These are phyloP conservation scores for Popillia japonica DNA, from an alignment of 1,140 invertebrate genomes.

Conservation along the genomic window DNA sequence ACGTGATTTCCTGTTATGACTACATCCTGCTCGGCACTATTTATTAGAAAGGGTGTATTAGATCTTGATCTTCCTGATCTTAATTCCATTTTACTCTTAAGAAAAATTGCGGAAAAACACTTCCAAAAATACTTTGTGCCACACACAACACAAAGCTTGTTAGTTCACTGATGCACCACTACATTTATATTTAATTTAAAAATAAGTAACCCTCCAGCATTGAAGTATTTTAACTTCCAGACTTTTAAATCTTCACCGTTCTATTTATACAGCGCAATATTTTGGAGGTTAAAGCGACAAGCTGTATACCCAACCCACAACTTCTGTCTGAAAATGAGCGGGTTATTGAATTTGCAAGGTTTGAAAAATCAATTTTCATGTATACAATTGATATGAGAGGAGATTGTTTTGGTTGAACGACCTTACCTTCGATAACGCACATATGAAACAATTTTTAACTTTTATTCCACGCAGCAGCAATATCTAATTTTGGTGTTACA, in stretches of 20 bases:
- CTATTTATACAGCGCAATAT: slow-evolving; percentile 4
- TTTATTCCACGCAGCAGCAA: background rate
- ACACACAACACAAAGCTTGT: slow-evolving; percentile 23
- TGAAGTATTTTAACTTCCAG: slow-evolving; percentile 34
- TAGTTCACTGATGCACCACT: slow-evolving; percentile 14
- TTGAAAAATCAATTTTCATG: slow-evolving; percentile 19
- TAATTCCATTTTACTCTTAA: slow-evolving; percentile 7
- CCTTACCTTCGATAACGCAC: background rate
- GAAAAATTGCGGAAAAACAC: background rate
- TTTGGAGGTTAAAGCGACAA: slow-evolving; percentile 14
- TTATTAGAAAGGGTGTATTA: slow-evolving; percentile 12
- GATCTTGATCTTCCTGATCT: slow-evolving; percentile 35
- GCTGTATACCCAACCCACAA: slow-evolving; percentile 23
- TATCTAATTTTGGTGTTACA: background rate
- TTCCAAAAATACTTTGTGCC: slow-evolving; percentile 9
- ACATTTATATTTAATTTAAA: slow-evolving; percentile 24
- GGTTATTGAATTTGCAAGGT: background rate
- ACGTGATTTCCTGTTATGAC: slow-evolving; percentile 17
- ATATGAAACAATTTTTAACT: background rate
- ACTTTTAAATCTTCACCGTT: background rate
- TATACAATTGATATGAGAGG: background rate
- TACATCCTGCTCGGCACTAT: slow-evolving; percentile 14
- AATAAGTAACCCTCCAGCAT: slow-evolving; percentile 33
- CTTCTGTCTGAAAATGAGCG: background rate
- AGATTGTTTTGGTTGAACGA: background rate